Evolutionary conservation across 1,140 invertebrate genomes (phyloP).

Genomic region (Anadara kagoshimensis): DNA sequence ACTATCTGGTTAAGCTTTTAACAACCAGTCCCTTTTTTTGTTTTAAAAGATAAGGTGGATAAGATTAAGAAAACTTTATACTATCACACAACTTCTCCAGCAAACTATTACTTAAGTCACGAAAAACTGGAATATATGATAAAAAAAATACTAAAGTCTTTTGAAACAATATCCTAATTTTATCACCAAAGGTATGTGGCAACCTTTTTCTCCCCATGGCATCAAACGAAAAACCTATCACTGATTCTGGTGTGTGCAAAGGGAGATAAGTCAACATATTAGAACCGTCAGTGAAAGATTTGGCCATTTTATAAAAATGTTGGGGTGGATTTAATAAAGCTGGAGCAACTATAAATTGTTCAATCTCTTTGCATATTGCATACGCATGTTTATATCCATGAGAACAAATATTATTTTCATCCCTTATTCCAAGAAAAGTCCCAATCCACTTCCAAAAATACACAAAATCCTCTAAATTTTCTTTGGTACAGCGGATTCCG

Average conservation of each 20-base stretch:
- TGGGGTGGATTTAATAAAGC: constrained; percentile 44
- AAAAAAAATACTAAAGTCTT: constrained; percentile 3
- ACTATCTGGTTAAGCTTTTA: too few species aligned
- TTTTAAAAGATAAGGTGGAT: too few species aligned
- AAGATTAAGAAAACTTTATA: not conserved
- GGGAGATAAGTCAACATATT: constrained; percentile 20
- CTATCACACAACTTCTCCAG: not conserved
- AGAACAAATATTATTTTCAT: constrained; percentile 81
- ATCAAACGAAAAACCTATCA: constrained; percentile 26
- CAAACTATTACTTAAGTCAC: not conserved
- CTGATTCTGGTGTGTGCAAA: constrained; percentile 30
- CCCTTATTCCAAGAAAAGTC: constrained; percentile 86
- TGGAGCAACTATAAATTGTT: constrained; percentile 44
- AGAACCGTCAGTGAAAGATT: constrained; percentile 49
- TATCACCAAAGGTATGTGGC: constrained; percentile 5
- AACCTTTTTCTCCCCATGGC: constrained; percentile 4
- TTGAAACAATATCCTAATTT: constrained; percentile 19
- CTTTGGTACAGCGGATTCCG: constrained; percentile 76
- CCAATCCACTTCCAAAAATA: constrained; percentile 91
- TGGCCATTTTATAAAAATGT: constrained; percentile 49
- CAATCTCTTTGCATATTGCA: constrained; percentile 64
- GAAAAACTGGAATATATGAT: not conserved
- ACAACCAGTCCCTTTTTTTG: too few species aligned
- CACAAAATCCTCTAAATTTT: constrained; percentile 82
- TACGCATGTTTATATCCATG: constrained; percentile 73